Conservation (phyloP, 2,888 invertebrate genomes). For the Luffia ferchaultella region DNA sequence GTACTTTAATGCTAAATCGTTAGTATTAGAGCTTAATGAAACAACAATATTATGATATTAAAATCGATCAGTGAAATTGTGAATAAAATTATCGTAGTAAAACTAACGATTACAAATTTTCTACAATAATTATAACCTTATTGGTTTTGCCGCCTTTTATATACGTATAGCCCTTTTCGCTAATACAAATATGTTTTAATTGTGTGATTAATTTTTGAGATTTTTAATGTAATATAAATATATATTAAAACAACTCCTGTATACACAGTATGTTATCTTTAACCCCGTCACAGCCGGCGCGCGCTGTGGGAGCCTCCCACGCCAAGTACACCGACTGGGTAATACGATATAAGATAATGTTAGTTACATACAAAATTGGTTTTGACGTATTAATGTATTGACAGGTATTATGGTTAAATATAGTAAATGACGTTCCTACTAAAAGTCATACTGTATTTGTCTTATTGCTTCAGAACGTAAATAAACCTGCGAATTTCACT, state of each 20-base stretch:
- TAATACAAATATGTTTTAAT: neutral
- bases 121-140: neutral
- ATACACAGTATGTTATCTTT: constrained; percentile 9
- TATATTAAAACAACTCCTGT: constrained; percentile 17
- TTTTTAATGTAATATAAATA: neutral
- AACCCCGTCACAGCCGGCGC: constrained; percentile 25
- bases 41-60: too few species aligned
- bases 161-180: neutral
- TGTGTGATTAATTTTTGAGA: neutral
- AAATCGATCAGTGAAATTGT: too few species aligned
- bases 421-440: too few species aligned
- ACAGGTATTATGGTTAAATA: neutral
- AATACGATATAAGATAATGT: neutral
- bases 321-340: constrained; percentile 6
- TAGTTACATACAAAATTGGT: neutral
- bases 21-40: too few species aligned
- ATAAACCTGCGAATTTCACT: too few species aligned
- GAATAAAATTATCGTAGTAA: neutral
- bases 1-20: too few species aligned
- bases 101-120: neutral
- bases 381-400: neutral
- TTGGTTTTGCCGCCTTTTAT: neutral
- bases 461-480: too few species aligned
- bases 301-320: constrained; percentile 27
- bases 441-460: too few species aligned